Evolutionary conservation across 2,797 vertebrate genomes (phyloP).

Genomic region (Epinephelus awoara): DNA sequence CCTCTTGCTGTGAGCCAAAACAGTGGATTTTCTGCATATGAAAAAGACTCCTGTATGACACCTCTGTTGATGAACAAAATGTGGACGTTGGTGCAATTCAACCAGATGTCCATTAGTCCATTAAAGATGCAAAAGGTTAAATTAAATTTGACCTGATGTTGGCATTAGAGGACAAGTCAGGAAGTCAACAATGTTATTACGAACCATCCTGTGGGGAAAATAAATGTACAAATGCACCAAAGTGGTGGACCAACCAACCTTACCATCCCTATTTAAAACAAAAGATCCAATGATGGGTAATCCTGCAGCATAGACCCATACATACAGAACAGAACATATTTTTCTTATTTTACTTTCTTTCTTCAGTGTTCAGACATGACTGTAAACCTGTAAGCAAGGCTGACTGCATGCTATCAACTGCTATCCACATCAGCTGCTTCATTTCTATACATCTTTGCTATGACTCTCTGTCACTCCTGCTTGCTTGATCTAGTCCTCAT

Average conservation of each 20-base stretch:
- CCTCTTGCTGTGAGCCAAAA: too few relatives aligned
- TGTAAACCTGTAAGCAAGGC: conserved; percentile 13
- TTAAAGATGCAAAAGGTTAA: neutral
- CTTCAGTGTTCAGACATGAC: neutral
- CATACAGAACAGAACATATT: too few relatives aligned
- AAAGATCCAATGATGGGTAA: too few relatives aligned
- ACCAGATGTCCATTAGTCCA: neutral
- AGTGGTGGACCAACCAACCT: too few relatives aligned
- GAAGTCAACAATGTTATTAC: neutral
- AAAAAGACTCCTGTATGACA: too few relatives aligned
- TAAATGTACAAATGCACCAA: neutral
- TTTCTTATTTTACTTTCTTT: too few relatives aligned
- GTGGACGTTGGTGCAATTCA: neutral
- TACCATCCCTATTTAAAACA: too few relatives aligned
- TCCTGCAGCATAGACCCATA: too few relatives aligned
- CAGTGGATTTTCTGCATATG: too few relatives aligned
- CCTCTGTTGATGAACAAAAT: neutral
- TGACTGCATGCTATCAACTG: conserved; percentile 9
- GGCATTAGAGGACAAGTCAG: neutral
- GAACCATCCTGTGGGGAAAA: neutral
- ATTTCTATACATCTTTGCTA: conserved; percentile 28
- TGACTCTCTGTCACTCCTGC: conserved; percentile 34
- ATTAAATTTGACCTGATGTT: neutral
- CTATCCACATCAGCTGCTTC: neutral
- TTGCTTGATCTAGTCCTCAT: conserved; percentile 65